Evolutionary conservation across 1,140 invertebrate species (phyloP), one percentile per base, ranked within the genome.

Genomic region (Papilio machaon): DNA sequence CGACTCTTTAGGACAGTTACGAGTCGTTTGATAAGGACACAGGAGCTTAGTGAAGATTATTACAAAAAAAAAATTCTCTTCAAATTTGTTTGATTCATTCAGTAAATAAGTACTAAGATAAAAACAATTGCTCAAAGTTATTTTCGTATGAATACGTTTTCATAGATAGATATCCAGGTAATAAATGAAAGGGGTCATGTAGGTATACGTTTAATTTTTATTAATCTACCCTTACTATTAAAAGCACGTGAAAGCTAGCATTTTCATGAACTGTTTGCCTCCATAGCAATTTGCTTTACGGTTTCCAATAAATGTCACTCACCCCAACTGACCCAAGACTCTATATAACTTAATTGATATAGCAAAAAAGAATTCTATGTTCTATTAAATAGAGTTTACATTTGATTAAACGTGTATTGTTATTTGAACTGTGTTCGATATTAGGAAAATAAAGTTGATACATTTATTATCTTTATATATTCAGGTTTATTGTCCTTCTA

Each of bases 221-320:
- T 23, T 64, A 64, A 64, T 64, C 60, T 30, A 64, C 23, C 11
- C 10, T 30, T 9, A 5, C 60, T 23, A 23, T 64, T 64, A 64
- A 64, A 30, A 23, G 60, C 19, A 64, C 60, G 19, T 64, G 19
- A 64, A 64, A 23, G 9, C 23, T 11, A 19, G 9, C 10, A 23
- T 64, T 23, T 64, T 23, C 10, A 64, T 64, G 23, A 64, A 64
- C 60, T 13, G n/a, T 60, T 60, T 60, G 60, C 19, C 60, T 30
- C 60, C 23, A 64, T 23, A 64, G 60, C 9, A 64, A 64, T 64
- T 64, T 30, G 60, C 38, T 23, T 64, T 64, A 64, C 60, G 10
- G 19, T 30, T 64, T 64, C 30, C 60, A 30, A 64, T 64, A 64
- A 64, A 23, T 64, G 60, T 64, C 60, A 64, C 23, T 64, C 60